Conservation (phyloP, 2,888 invertebrate species). For the Pogonocherus hispidulus region DNA sequence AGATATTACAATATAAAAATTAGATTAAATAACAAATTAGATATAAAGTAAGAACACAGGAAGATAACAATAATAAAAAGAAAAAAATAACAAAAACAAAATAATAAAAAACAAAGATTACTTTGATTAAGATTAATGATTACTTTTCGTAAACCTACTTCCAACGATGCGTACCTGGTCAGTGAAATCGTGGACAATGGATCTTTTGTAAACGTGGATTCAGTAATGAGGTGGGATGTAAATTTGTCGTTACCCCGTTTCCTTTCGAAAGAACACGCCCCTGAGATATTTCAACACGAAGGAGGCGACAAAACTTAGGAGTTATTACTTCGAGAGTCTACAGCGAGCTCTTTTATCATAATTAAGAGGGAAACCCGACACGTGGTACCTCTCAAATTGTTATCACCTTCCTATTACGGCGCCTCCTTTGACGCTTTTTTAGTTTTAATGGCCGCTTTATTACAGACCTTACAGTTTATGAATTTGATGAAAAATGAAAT, state of each 20-base stretch:
- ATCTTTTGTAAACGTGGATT: no score
- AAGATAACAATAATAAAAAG: no score
- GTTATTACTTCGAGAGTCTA: slow-evolving; percentile 39
- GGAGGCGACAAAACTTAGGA: slow-evolving; percentile 47
- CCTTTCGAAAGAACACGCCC: not conserved
- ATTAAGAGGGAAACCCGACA: slow-evolving; percentile 51
- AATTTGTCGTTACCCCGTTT: not conserved
- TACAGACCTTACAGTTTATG: not conserved
- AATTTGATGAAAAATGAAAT: not conserved
- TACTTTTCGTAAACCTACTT: no score
- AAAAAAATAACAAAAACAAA: no score
- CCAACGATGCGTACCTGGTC: no score
- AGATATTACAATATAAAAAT: no score
- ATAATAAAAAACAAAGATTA: no score
- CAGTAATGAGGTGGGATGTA: not conserved
- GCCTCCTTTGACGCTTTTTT: slow-evolving; percentile 17
- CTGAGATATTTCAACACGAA: slow-evolving; percentile 32
- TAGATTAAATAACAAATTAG: no score
- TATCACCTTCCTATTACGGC: slow-evolving; percentile 47
- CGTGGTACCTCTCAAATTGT: slow-evolving; percentile 51
- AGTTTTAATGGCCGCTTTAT: slow-evolving; percentile 5
- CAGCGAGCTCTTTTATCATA: slow-evolving; percentile 40
- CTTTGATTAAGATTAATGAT: no score
- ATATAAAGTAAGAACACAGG: no score
- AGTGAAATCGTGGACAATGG: no score